These are phyloP conservation scores for Erpobdella octoculata DNA, from an alignment of 2,888 invertebrate species.

Conservation along the genomic window DNA sequence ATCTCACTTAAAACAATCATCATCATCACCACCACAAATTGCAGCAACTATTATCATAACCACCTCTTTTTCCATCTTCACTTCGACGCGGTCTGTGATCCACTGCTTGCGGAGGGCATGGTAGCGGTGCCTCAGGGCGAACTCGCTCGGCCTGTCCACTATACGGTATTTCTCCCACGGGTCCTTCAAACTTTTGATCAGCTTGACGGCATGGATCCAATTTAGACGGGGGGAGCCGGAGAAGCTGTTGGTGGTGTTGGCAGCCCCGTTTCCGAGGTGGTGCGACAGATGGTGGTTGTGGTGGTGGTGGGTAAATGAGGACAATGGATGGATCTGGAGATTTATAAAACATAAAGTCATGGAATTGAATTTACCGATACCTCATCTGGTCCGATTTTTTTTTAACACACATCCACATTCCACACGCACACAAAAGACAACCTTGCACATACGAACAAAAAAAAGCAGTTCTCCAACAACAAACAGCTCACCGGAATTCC, in stretches of 20 bases:
- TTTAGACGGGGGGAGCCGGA: conserved; percentile 27
- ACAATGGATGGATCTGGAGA: conserved; percentile 7
- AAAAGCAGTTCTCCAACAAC: neutral
- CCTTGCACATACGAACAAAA: neutral
- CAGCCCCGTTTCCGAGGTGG: neutral
- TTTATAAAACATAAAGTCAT: neutral
- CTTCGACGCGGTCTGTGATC: conserved; percentile 54
- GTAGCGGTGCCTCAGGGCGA: conserved; percentile 55
- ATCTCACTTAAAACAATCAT: neutral
- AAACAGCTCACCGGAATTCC: neutral
- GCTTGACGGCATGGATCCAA: conserved; percentile 35
- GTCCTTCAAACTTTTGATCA: conserved; percentile 46
- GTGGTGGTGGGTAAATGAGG: conserved; percentile 10
- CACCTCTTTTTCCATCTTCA: conserved; percentile 55
- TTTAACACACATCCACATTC: no score
- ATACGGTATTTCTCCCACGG: conserved; percentile 56
- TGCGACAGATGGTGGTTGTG: conserved; percentile 9
- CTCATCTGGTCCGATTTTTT: no score
- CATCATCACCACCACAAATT: neutral
- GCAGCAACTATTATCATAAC: conserved; percentile 15
- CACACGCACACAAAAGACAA: neutral
- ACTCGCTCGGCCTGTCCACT: conserved; percentile 52
- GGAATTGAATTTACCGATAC: neutral
- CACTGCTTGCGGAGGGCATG: conserved; percentile 55
- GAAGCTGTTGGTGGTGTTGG: neutral